Evolutionary conservation across 2,888 invertebrate species (phyloP), one percentile per base, ranked within the genome.

Genomic region (Deroplatys truncata): DNA sequence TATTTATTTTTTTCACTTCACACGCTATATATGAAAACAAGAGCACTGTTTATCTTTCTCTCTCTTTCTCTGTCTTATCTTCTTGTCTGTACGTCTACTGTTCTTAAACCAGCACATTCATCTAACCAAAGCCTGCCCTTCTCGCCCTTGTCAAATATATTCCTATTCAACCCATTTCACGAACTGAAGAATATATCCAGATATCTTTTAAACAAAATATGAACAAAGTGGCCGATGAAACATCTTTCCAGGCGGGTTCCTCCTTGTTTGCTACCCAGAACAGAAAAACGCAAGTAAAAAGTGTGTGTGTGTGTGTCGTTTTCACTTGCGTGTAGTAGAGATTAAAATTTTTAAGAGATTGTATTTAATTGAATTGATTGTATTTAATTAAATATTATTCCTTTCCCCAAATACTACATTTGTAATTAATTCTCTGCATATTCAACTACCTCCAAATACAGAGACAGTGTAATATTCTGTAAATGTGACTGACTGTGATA

Each of bases 1-100:
- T 90, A 88, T 83, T 85, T 88, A 91, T 89, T 90, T 90, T 88
- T 84, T 49, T 84, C 35, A 87, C 86, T 28, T 35, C 43, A 86
- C 86, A 29, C 43, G 28, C 56, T 82, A 25, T 72, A 25, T 88
- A 82, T 88, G 84, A 84, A 31, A 84, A 28, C 84, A 31, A 84
- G 84, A 28, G 31, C 84, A 84, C 88, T 86, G 15, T 86, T 29
- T 87, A 49, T 89, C 83, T 86, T 85, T 88, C n/a, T 88, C 31
- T 88, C 28, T 29, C 84, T 84, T 29, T 31, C 31, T 84, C 31
- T 84, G 82, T 35, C 56, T 72, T 82, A 88, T 82, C 84, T 84
- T 72, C 84, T 84, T 84, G 84, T 84, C 31, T 84, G 31, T 31
- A 84, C n/a, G 84, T 29, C 29, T 29, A 31, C 84, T 29, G 29